phyloP scores from a whole-genome alignment of 2,113 vertebrate species.

The Albula glossodonta region DNA sequence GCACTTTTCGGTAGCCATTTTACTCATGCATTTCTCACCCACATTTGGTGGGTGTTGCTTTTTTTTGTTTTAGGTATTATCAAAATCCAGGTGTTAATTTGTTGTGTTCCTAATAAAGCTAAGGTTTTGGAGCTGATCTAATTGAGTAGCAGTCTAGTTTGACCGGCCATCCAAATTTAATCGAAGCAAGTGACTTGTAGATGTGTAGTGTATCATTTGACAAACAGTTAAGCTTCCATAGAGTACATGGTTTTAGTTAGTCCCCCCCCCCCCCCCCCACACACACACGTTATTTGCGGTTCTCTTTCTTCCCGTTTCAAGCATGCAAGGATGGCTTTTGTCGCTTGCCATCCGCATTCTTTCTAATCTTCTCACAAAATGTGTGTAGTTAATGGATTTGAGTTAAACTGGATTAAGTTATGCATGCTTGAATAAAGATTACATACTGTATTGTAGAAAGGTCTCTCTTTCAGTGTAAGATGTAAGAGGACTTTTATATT shows the following conservation, averaged over 20 bases:
- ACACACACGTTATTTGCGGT: not conserved
- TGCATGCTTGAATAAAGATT: slow-evolving; percentile 17
- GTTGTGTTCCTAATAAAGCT: not conserved
- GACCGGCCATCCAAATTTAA: not conserved
- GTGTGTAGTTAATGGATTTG: slow-evolving; percentile 3
- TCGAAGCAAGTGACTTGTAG: not conserved
- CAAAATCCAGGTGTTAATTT: not conserved
- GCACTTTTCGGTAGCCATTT: not conserved
- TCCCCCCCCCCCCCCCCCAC: no score
- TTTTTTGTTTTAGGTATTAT: not conserved
- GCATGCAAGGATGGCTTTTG: not conserved
- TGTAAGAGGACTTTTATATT: slow-evolving; percentile 29
- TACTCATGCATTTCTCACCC: not conserved
- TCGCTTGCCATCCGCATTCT: not conserved
- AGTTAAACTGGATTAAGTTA: slow-evolving; percentile 13
- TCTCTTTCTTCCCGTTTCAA: not conserved
- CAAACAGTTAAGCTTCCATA: not conserved
- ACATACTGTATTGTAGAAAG: slow-evolving; percentile 23
- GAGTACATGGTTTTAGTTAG: not conserved
- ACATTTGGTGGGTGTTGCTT: not conserved
- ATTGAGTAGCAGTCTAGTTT: not conserved
- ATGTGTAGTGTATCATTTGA: not conserved
- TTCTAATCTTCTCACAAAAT: not conserved
- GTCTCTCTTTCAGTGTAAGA: slow-evolving; percentile 10
- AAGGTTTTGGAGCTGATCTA: not conserved